A percentile compares a stretch with the other conserved stretches of the same genome.
These are phyloP conservation scores for Xenentodon cancila DNA, from an alignment of 2,797 vertebrate species.

Conservation along the genomic window DNA sequence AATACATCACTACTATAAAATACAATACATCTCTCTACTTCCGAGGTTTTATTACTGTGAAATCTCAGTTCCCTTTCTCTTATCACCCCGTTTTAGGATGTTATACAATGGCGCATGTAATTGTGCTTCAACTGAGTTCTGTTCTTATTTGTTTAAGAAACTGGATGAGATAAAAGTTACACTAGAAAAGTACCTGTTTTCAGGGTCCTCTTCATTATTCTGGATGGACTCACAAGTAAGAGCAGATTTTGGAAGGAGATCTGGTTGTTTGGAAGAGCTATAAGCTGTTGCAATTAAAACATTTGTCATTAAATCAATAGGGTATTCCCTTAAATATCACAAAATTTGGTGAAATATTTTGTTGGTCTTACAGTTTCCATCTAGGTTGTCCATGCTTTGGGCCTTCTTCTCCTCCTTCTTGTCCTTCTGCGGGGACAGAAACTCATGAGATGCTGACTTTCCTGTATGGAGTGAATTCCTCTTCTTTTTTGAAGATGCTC, in stretches of 20 bases:
- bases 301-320: not conserved
- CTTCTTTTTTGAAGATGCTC: conserved; percentile 90
- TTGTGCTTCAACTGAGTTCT: not conserved
- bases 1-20: too few species aligned
- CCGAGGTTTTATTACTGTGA: too few species aligned
- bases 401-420: conserved; percentile 85
- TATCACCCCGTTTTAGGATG: too few species aligned
- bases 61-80: too few species aligned
- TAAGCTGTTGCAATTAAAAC: conserved; percentile 56
- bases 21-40: too few species aligned
- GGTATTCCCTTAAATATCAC: not conserved
- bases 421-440: conserved; percentile 82
- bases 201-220: conserved; percentile 37
- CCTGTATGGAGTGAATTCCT: conserved; percentile 83
- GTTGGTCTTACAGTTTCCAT: conserved; percentile 84
- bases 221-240: conserved; percentile 43
- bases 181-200: conserved; percentile 58
- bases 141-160: not conserved
- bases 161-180: not conserved
- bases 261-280: conserved; percentile 67
- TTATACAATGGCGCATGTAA: too few species aligned
- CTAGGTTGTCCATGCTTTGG: conserved; percentile 91
- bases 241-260: conserved; percentile 59
- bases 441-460: conserved; percentile 91
- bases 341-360: too few species aligned